These are phyloP conservation scores for Microcebus lehilahytsara DNA, from an alignment of 2,113 vertebrate species.

Conservation along the genomic window DNA sequence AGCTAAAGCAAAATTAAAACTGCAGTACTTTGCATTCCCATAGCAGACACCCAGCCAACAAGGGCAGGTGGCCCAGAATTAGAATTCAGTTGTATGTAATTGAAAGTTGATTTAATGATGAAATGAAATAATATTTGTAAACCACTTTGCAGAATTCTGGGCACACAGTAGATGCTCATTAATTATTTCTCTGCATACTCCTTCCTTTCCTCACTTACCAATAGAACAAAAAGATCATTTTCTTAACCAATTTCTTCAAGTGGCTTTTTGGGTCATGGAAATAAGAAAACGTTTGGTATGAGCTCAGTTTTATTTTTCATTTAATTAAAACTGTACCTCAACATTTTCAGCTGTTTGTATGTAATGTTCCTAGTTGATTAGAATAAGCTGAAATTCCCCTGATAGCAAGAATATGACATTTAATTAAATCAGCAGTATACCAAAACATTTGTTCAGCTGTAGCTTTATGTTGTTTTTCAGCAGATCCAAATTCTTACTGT, in stretches of 20 bases:
- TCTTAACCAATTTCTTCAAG: constrained; percentile 40
- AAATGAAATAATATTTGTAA: constrained; percentile 60
- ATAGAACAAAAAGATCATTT: background rate
- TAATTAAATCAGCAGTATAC: constrained; percentile 73
- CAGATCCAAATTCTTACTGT: constrained; percentile 39
- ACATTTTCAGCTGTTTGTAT: constrained; percentile 1
- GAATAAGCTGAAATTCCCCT: constrained; percentile 64
- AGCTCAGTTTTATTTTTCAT: constrained; percentile 14
- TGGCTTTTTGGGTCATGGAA: background rate
- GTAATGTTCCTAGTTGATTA: constrained; percentile 55
- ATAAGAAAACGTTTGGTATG: constrained; percentile 42
- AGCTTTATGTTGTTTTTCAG: constrained; percentile 54
- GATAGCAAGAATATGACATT: constrained; percentile 62
- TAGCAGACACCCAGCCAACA: constrained; percentile 16
- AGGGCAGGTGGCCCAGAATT: constrained; percentile 61
- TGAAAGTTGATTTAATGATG: constrained; percentile 69
- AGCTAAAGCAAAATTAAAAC: constrained; percentile 55
- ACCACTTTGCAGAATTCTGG: constrained; percentile 14
- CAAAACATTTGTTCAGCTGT: constrained; percentile 48
- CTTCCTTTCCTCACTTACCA: background rate
- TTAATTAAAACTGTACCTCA: constrained; percentile 74
- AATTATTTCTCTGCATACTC: background rate
- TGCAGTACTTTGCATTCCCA: background rate
- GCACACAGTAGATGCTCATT: background rate
- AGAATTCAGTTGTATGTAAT: constrained; percentile 45